Percentiles rank a stretch among this genome's conserved stretches.
These are phyloP conservation scores for Pterois miles DNA, from an alignment of 2,797 vertebrate genomes.

Conservation along the genomic window DNA sequence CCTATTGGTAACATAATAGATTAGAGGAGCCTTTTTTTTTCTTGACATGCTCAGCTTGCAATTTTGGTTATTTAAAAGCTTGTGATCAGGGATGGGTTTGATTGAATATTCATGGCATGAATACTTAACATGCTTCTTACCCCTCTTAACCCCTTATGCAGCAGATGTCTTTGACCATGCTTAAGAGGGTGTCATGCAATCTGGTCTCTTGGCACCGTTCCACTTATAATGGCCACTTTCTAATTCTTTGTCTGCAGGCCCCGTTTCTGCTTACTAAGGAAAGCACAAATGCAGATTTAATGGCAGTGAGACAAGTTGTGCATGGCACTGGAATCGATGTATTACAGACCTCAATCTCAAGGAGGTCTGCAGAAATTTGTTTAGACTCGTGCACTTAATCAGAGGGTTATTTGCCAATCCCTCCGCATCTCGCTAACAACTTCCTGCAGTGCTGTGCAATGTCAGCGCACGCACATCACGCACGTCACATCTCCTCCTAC, in stretches of 20 bases:
- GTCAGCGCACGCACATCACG: slow-evolving; percentile 10
- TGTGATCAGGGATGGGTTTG: slow-evolving; percentile 75
- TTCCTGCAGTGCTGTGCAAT: slow-evolving; percentile 35
- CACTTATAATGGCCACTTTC: slow-evolving; percentile 32
- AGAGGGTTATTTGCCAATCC: slow-evolving; percentile 53
- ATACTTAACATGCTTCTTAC: slow-evolving; percentile 60
- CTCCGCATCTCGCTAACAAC: slow-evolving; percentile 33
- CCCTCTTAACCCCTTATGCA: slow-evolving; percentile 56
- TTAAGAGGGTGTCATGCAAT: slow-evolving; percentile 38
- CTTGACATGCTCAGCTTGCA: slow-evolving; percentile 77
- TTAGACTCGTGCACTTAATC: slow-evolving; percentile 47
- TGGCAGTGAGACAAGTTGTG: background rate
- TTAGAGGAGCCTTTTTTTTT: slow-evolving; percentile 75
- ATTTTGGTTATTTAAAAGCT: slow-evolving; percentile 72
- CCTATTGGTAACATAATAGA: slow-evolving; percentile 81
- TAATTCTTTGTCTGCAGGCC: slow-evolving; percentile 23
- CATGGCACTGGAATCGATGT: slow-evolving; percentile 7
- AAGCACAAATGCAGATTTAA: slow-evolving; percentile 29
- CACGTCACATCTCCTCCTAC: slow-evolving; percentile 1
- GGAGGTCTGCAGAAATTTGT: slow-evolving; percentile 27
- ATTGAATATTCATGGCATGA: slow-evolving; percentile 77
- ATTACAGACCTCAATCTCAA: slow-evolving; percentile 9
- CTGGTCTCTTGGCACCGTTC: slow-evolving; percentile 35
- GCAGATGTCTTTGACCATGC: slow-evolving; percentile 48
- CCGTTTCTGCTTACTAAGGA: slow-evolving; percentile 31